Evolutionary conservation across 2,888 invertebrate species (phyloP), one percentile per base, ranked within the genome.

Genomic region (Azorinus chamasolen): DNA sequence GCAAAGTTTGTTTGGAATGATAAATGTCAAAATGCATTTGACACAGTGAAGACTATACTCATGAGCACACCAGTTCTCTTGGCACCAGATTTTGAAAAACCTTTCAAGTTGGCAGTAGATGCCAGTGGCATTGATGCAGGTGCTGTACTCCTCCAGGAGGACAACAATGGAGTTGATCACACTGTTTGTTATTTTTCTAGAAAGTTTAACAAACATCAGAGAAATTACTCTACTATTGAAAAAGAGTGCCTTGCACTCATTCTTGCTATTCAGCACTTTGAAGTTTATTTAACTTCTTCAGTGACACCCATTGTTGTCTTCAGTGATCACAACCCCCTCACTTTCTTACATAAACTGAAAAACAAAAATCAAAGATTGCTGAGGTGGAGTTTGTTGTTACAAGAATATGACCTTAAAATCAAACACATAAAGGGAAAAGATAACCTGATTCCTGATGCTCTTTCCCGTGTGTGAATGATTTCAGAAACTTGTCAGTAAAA

Each of bases 51-150:
- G 32, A 37, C 57, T 24, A 55, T 54, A 64, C 61, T 61, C 20
- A 61, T 10, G 37, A 32, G 50, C 18, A 22, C 41, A 32, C 66
- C 66, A 20, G 50, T 58, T 66, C 57, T 58, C 22, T 66, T 66
- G n/a, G 58, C 58, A 58, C 66, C 66, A 50, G 48, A 39, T 39
- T 66, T 66, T 50, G 32, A 0, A 39, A 72, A 51, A 70, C 58
- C 14, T 82, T 24, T 85, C 64, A 79, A 72, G 45, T n/a, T 87
- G 3, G 62, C 54, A 6, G 79, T 84, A 6, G 86, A 88, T 78
- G 87, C 85, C 10, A 80, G 82, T 73, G 85, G 79, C 54, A 43
- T 78, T n/a, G 85, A 73, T 12, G 39, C 70, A 41, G 87, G 84
- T 5, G 72, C 65, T 43, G 73, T 85, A 12, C 58, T 87, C 20